Base-by-base conservation (phyloP, 2,888 invertebrate genomes). In the Limnephilus lunatus region DNA sequence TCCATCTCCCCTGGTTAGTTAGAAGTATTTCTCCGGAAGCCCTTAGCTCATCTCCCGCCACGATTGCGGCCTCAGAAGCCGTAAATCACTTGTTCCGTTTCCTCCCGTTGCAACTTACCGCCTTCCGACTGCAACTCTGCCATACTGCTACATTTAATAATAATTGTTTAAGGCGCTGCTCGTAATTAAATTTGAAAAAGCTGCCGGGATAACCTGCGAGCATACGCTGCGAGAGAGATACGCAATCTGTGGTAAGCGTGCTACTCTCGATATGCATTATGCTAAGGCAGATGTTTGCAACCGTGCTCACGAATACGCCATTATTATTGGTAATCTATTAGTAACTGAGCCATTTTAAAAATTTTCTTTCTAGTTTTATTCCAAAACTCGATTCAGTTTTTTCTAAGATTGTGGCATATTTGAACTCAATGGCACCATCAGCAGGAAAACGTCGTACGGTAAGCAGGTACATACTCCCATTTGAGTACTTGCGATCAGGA, bases 101-200 rank as follows among this genome's bases (percentile, higher is more conserved):
- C 86, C 86, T 35, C 48, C 31, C 30, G 12, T 25, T 35, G 86
- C 30, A 86, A 86, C 86, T 86, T 86, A 44, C 11, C 30, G 44
- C 86, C 48, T 44, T 48, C 15, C 14, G 86, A 86, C 39, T 44
- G 30, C 86, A 86, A 14, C 48, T 48, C 14, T 86, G 12, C 48
- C n/a, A 30, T 48, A 86, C 44, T 44, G 14, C 86, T 44, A 48
- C 86, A 86, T 86, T 86, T 44, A 68, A 68, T 68, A 86, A 86
- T 48, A 86, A 85, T 44, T 44, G 48, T 85, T 48, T 85, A 85
- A 85, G 85, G 48, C 39, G n/a, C 39, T 85, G 85, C 39, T 48
- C 85, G 85, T 85, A 85, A 85, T 85, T 85, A 39, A 86, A 86
- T 86, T 48, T 15, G n/a, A 35, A 44, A 44, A 86, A 83, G 83